Conservation (phyloP, 1,140 invertebrate genomes). For the Phocides pigmalion region DNA sequence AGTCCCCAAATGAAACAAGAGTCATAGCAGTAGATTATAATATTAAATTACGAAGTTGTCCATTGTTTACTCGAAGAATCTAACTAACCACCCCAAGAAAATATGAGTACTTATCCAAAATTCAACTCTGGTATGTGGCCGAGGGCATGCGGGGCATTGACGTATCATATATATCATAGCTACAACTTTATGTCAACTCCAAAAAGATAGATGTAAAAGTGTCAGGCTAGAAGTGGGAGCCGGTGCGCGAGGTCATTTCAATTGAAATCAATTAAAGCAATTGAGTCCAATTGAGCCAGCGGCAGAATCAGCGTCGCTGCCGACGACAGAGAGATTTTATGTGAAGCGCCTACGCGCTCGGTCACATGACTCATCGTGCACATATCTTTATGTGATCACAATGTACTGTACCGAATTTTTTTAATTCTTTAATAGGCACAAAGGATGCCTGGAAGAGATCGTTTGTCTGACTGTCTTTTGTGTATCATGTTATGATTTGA, state of each 20-base stretch:
- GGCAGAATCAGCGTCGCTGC: constrained; percentile 76
- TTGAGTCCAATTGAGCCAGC: constrained; percentile 79
- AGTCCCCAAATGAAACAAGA: too few species aligned
- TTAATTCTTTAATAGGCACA: not conserved
- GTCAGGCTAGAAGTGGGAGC: constrained; percentile 79
- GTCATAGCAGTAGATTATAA: too few species aligned
- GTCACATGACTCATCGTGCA: constrained; percentile 71
- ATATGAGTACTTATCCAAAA: too few species aligned
- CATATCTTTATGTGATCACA: not conserved
- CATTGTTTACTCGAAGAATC: too few species aligned
- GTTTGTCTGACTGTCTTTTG: too few species aligned
- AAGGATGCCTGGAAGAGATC: too few species aligned
- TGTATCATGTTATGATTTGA: too few species aligned
- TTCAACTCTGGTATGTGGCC: not conserved
- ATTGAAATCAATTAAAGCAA: constrained; percentile 82
- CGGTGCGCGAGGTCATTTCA: constrained; percentile 80
- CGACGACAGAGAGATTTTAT: constrained; percentile 79
- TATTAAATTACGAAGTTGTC: too few species aligned
- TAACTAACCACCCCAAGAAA: too few species aligned
- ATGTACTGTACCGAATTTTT: not conserved
- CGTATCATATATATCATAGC: constrained; percentile 59
- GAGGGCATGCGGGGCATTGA: constrained; percentile 50
- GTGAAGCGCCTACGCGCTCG: constrained; percentile 70
- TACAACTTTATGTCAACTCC: constrained; percentile 72
- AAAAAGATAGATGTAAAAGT: constrained; percentile 82